Conservation (phyloP, 1,140 invertebrate species). For the Cotesia typhae region DNA sequence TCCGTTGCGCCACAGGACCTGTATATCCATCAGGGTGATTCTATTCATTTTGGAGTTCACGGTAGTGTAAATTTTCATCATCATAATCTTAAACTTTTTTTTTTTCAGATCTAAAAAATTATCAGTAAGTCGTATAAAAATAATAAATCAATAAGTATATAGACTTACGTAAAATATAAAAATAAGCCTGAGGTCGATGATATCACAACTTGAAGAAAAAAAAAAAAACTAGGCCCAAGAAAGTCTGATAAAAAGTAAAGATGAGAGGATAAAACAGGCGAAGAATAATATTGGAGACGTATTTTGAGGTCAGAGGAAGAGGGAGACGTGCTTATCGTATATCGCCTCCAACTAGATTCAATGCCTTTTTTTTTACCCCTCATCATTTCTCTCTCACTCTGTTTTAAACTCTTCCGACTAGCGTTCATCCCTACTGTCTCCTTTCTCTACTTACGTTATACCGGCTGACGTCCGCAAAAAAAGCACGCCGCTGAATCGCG, state of each 20-base stretch:
- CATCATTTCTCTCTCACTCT: no score
- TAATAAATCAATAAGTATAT: neutral
- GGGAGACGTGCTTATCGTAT: constrained; percentile 65
- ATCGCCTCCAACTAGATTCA: constrained; percentile 60
- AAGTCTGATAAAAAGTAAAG: neutral
- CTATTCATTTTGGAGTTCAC: no score
- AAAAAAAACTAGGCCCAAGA: no score
- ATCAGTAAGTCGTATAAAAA: neutral
- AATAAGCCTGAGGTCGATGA: no score
- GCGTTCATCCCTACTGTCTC: neutral
- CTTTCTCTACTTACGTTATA: neutral
- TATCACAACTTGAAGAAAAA: no score
- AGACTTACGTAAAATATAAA: neutral
- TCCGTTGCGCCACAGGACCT: constrained; percentile 89
- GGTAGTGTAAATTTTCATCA: no score
- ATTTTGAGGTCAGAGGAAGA: constrained; percentile 54
- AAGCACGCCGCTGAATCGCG: constrained; percentile 37
- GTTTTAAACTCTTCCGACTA: neutral
- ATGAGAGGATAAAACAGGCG: neutral
- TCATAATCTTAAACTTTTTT: no score
- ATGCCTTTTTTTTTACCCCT: constrained; percentile 9
- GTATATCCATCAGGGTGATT: no score
- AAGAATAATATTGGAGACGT: constrained; percentile 21
- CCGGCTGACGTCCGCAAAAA: constrained; percentile 59
- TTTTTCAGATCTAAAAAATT: no score